Conservation (phyloP, 2,888 invertebrate genomes). For the Pterostichus madidus region DNA sequence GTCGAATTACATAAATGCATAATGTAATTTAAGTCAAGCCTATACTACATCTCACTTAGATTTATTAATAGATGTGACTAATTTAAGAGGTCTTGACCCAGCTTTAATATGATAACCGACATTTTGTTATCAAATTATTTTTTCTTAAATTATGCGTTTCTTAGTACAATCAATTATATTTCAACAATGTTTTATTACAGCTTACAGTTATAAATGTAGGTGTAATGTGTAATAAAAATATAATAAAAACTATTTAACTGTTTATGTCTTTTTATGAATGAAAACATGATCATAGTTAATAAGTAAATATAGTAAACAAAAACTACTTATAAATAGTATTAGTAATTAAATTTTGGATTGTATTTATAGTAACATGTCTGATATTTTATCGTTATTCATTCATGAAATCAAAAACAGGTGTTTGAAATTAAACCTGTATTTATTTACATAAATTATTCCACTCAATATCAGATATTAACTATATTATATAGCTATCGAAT, state of each 20-base stretch:
- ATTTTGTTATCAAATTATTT: slow-evolving; percentile 43
- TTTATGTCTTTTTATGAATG: too few relatives aligned
- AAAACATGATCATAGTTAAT: too few relatives aligned
- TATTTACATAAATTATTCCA: slow-evolving; percentile 7
- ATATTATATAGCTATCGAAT: too few relatives aligned
- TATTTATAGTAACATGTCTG: slow-evolving; percentile 6
- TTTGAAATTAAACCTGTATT: slow-evolving; percentile 18
- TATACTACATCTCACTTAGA: slow-evolving; percentile 30
- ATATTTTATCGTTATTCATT: not conserved
- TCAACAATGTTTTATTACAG: too few relatives aligned
- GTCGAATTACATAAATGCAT: slow-evolving; percentile 13
- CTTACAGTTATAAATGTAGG: too few relatives aligned
- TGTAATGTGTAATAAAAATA: too few relatives aligned
- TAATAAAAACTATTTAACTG: too few relatives aligned
- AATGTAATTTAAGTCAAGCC: slow-evolving; percentile 12
- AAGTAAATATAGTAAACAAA: not conserved
- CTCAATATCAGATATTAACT: too few relatives aligned
- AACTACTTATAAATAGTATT: not conserved
- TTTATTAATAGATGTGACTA: slow-evolving; percentile 47
- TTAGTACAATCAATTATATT: not conserved
- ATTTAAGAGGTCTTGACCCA: slow-evolving; percentile 21
- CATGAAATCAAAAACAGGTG: slow-evolving; percentile 4
- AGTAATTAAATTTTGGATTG: not conserved
- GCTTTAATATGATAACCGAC: slow-evolving; percentile 6
- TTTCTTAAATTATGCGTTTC: not conserved